Conservation (phyloP, 2,113 vertebrate species). For the Xenopus borealis region DNA sequence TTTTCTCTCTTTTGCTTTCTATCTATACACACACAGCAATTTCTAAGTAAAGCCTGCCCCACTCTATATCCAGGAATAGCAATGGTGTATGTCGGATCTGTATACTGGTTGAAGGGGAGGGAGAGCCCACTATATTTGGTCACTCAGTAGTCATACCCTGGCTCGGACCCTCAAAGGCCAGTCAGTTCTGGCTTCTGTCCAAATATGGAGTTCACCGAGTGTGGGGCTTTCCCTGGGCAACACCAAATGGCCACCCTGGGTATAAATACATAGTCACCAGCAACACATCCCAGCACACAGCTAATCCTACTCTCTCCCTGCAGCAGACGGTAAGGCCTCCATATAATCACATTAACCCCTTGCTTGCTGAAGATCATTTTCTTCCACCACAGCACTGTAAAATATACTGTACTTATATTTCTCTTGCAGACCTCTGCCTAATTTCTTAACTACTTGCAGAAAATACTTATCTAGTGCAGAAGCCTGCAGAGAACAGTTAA, state of each 20-base stretch:
- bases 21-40: conserved; percentile 38
- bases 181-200: conserved; percentile 40
- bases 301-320: conserved; percentile 21
- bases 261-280: conserved; percentile 26
- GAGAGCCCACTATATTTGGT: conserved; percentile 41
- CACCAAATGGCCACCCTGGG: conserved; percentile 11
- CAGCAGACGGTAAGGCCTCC: conserved; percentile 29
- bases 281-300: conserved; percentile 21
- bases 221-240: conserved; percentile 28
- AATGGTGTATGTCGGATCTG: conserved; percentile 37
- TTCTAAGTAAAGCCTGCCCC: conserved; percentile 40
- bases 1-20: too few species aligned
- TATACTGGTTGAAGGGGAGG: conserved; percentile 33
- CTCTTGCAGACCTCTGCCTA: too few species aligned
- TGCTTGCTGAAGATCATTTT: not conserved
- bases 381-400: not conserved
- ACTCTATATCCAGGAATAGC: conserved; percentile 42
- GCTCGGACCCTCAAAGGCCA: conserved; percentile 37
- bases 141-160: conserved; percentile 33
- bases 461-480: too few species aligned
- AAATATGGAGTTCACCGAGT: conserved; percentile 40
- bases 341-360: not conserved
- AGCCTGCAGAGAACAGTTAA: too few species aligned
- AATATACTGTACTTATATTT: not conserved
- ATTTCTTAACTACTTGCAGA: too few species aligned